Evolutionary conservation across 2,113 vertebrate species (phyloP).

Genomic region (Apistogramma diplotaenia): DNA sequence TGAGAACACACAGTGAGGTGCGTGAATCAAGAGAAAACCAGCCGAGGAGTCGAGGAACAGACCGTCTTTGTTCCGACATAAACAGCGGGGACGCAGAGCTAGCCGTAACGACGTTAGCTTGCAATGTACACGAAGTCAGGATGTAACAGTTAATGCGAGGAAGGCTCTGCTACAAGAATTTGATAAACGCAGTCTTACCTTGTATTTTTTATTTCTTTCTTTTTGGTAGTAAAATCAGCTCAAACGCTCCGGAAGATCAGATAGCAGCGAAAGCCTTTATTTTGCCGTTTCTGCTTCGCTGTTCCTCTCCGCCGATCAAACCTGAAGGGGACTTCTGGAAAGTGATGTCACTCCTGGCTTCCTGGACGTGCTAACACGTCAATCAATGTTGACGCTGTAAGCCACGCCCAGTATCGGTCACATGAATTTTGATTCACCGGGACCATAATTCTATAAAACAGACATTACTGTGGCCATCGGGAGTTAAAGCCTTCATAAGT

Average conservation of each 20-base stretch:
- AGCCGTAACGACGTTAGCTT: conserved; percentile 44
- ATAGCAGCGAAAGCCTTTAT: not conserved
- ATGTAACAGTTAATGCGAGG: not conserved
- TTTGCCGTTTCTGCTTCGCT: not conserved
- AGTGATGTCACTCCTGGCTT: conserved; percentile 65
- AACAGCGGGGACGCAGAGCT: conserved; percentile 24
- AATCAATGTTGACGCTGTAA: conserved; percentile 31
- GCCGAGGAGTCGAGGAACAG: not conserved
- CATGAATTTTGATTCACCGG: conserved; percentile 9
- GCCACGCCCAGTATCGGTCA: conserved; percentile 47
- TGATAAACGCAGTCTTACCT: conserved; percentile 18
- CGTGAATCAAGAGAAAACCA: not conserved
- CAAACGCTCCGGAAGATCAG: not conserved
- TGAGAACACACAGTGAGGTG: rapidly evolving
- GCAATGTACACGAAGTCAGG: conserved; percentile 1
- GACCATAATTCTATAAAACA: not conserved
- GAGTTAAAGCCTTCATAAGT: not conserved
- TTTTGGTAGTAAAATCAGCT: not conserved
- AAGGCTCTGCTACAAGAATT: not conserved
- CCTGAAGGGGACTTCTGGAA: conserved; percentile 63
- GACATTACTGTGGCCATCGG: not conserved
- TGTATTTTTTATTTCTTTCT: too few relatives aligned
- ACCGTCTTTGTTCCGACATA: conserved; percentile 55
- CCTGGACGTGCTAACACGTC: conserved; percentile 31
- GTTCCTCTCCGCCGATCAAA: not conserved